phyloP scores from a whole-genome alignment of 2,113 vertebrate species.

The Myiozetetes cayanensis region DNA sequence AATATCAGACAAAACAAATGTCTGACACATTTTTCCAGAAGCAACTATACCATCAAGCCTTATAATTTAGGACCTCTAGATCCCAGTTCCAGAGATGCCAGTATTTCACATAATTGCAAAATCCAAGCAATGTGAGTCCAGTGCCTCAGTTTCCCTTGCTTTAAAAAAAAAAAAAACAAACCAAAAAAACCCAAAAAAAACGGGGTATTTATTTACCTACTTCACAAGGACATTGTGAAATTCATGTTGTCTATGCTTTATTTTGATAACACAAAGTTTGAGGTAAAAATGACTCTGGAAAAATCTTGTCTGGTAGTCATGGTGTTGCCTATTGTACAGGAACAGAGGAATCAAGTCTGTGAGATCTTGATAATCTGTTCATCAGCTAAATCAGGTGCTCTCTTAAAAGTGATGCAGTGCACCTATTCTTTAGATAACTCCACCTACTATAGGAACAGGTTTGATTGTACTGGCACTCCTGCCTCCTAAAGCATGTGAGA shows the following conservation, averaged over 20 bases:
- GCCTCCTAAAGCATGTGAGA: background rate
- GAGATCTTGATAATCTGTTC: background rate
- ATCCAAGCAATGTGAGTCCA: background rate
- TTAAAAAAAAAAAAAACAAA: background rate
- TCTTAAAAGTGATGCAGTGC: background rate
- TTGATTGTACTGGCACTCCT: background rate
- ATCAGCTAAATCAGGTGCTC: background rate
- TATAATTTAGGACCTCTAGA: background rate
- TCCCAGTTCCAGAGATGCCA: background rate
- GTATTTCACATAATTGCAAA: background rate
- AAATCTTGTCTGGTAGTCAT: background rate
- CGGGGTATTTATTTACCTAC: background rate
- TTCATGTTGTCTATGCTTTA: background rate
- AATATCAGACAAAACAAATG: background rate
- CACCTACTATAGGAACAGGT: background rate
- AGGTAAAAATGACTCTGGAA: background rate
- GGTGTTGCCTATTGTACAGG: fast-evolving
- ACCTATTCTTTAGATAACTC: background rate
- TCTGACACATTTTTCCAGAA: background rate
- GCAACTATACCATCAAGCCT: background rate
- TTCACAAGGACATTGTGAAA: background rate
- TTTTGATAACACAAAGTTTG: background rate
- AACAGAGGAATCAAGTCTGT: background rate
- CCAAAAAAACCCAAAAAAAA: background rate
- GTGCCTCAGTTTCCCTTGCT: background rate